Evolutionary conservation across 37 sponge, comb jelly and placozoan genomes (phyloP), one percentile per base, ranked within the genome.

Genomic region (Geodia barretti): DNA sequence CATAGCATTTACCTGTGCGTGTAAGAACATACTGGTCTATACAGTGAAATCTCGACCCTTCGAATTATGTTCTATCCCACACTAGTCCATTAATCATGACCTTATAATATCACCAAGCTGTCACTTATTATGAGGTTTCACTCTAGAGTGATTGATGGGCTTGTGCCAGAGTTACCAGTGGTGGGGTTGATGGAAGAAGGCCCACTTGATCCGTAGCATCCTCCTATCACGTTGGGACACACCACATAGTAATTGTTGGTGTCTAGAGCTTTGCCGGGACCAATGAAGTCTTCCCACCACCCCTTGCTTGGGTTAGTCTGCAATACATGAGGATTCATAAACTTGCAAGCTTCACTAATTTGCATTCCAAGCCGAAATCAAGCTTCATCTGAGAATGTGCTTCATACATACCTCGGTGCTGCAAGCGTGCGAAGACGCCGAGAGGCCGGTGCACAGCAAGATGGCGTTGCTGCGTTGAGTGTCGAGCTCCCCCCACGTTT

Each of bases 281-380:
- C 94, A 35, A 93, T 86, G 26, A 93, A 90, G 35, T 83, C 61
- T 78, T 93, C 94, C 94, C 94, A 93, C 94, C 94, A 93, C 8
- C 94, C 94, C 29, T 28, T 30, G 74, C 89, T 81, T 26, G 76
- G 25, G 77, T 93, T 90, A 4, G 67, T 64, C 93, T 92, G 36
- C 38, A 47, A n/a, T n/a, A n/a, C n/a, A n/a, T n/a, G n/a, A n/a
- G n/a, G n/a, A n/a, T n/a, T n/a, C n/a, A n/a, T n/a, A n/a, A n/a
- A n/a, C n/a, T n/a, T n/a, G n/a, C n/a, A n/a, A n/a, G n/a, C n/a
- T n/a, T n/a, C n/a, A n/a, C n/a, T n/a, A n/a, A n/a, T n/a, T n/a
- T n/a, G n/a, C n/a, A n/a, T n/a, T n/a, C n/a, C n/a, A n/a, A n/a
- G n/a, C n/a, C n/a, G n/a, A n/a, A n/a, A n/a, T n/a, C n/a, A n/a